Percentiles rank a stretch among this genome's conserved stretches.
Conservation (phyloP, 2,797 vertebrate species). For the Pseudomugil tenellus region DNA sequence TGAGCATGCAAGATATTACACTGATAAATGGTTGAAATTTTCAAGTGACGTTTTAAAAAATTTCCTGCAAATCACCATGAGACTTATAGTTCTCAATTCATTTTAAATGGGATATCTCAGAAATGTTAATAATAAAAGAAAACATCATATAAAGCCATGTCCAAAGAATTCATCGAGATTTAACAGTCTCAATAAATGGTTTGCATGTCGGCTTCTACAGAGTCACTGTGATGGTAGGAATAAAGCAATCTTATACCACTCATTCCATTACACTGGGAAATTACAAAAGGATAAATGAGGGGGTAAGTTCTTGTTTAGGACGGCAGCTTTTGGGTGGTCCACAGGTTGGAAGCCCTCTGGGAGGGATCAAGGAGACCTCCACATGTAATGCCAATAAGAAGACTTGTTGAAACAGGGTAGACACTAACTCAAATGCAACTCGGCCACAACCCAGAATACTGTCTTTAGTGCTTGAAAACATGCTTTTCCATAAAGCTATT, state of each 20-base stretch:
- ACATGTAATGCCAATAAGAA: constrained; percentile 58
- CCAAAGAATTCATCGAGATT: constrained; percentile 39
- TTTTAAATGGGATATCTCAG: neutral
- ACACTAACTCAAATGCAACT: constrained; percentile 53
- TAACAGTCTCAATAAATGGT: constrained; percentile 41
- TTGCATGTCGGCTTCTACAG: constrained; percentile 26
- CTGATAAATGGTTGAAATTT: neutral
- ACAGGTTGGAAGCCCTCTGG: constrained; percentile 76
- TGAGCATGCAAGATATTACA: constrained; percentile 34
- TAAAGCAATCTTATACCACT: constrained; percentile 65
- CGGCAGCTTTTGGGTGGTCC: constrained; percentile 79
- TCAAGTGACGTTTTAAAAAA: neutral
- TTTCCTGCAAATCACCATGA: neutral
- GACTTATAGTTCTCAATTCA: neutral
- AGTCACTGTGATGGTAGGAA: constrained; percentile 47
- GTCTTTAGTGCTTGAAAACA: constrained; percentile 28
- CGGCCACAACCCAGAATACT: constrained; percentile 36
- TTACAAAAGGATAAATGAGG: constrained; percentile 75
- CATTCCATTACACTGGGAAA: constrained; percentile 68
- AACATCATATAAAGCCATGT: constrained; percentile 23
- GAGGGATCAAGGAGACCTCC: constrained; percentile 74
- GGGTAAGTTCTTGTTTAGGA: constrained; percentile 68
- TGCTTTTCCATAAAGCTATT: constrained; percentile 53
- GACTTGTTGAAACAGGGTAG: constrained; percentile 69
- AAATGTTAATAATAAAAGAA: neutral